Evolutionary conservation across 2,113 vertebrate species (phyloP), one percentile per base, ranked within the genome.

Genomic region (Pipa parva): DNA sequence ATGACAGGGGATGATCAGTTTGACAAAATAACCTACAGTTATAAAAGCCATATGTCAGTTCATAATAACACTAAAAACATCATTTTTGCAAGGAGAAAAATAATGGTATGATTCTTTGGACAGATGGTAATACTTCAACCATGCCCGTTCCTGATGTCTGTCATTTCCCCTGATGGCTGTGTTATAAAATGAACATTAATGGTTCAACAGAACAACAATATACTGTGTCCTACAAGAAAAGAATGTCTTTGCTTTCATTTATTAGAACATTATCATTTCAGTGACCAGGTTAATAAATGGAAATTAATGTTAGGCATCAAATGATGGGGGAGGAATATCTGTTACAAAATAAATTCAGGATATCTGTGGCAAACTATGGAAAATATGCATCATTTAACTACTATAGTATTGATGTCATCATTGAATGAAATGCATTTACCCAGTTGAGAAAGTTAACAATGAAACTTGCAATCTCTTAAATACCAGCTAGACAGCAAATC

Each of bases 61-160:
- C 45, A 24, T 28, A 68, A 51, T 51, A 68, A 39, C 48, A 42
- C 65, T 68, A 52, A 59, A 68, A 67, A 68, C 37, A 68, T 68
- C 65, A 68, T 59, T 59, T 58, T 50, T 18, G 21, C 36, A 10
- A 18, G 28, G 33, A 51, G 46, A 33, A 26, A 28, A 68, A 51
- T 68, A 59, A 68, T 51, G 25, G 36, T 57, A 46, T 37, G 45
- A 39, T 12, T 37, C 28, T 7, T 15, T 52, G 29, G 65, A 29
- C 63, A 66, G 63, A 66, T 66, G 63, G 63, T 33, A 33, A 29
- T 33, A 42, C 52, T 31, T 66, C 63, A 66, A 58, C 56, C 56
- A 60, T 60, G 65, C 39, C 65, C 65, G 13, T 60, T 37, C 27
- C 45, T 68, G 65, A 68, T 68, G 65, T 51, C 22, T 39, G 24